Percentiles rank a stretch among this genome's conserved stretches.
These are phyloP conservation scores for Mormyrops boulengeri DNA, from an alignment of 2,797 vertebrate genomes.

Conservation along the genomic window DNA sequence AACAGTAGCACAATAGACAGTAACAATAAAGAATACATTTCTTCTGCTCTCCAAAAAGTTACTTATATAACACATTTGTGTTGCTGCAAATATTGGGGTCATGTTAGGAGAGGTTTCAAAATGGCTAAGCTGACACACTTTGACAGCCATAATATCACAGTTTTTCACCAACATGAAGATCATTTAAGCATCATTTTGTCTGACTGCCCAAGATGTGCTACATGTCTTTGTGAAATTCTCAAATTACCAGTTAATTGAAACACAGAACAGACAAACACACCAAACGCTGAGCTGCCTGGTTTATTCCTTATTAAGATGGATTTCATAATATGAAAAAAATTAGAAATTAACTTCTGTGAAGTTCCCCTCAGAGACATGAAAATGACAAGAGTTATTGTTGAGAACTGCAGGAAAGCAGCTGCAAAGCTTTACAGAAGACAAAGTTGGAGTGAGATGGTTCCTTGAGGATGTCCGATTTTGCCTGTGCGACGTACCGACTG, in stretches of 20 bases:
- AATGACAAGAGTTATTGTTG: not conserved
- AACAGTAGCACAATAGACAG: not conserved
- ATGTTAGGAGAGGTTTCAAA: not conserved
- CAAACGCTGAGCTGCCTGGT: not conserved
- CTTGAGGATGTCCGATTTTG: not conserved
- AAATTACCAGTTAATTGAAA: not conserved
- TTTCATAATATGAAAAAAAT: not conserved
- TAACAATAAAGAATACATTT: not conserved
- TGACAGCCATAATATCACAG: not conserved
- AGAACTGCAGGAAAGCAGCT: not conserved
- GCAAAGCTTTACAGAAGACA: not conserved
- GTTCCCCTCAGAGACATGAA: not conserved
- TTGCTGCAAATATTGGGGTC: too few relatives aligned
- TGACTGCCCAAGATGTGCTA: not conserved
- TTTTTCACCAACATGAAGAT: not conserved
- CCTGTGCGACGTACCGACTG: slow-evolving; percentile 71
- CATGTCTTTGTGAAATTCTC: not conserved
- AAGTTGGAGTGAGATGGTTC: not conserved
- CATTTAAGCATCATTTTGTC: not conserved
- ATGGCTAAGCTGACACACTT: not conserved
- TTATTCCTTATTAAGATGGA: not conserved
- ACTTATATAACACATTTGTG: not conserved
- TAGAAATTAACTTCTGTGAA: not conserved
- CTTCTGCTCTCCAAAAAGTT: not conserved
- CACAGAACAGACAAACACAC: not conserved